Evolutionary conservation across 2,888 invertebrate genomes (phyloP).

Genomic region (Hirtodrosophila histrioides): DNA sequence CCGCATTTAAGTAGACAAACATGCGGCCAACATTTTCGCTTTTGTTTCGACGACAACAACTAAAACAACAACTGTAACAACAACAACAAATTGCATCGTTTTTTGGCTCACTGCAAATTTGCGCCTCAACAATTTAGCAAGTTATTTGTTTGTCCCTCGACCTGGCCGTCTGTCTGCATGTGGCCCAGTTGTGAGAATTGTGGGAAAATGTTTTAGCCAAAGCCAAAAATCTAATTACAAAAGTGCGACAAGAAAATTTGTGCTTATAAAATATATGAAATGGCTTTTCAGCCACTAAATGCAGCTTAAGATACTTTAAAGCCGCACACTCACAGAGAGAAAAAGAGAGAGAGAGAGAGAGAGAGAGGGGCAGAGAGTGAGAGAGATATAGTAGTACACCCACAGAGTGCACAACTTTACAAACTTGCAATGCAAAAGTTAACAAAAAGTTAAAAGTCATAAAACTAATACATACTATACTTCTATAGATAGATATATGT

Average conservation of each 20-base stretch:
- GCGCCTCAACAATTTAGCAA: conserved; percentile 47
- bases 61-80: conserved; percentile 2
- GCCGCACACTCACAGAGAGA: conserved; percentile 5
- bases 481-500: conserved; percentile 1
- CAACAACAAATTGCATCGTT: conserved; percentile 29
- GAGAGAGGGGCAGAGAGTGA: neutral
- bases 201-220: conserved; percentile 5
- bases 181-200: conserved; percentile 33
- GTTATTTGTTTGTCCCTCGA: conserved; percentile 32
- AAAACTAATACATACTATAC: conserved; percentile 25
- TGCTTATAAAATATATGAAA: conserved; percentile 44
- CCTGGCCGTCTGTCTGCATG: conserved; percentile 13
- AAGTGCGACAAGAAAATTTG: conserved; percentile 30
- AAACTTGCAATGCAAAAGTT: conserved; percentile 26
- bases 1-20: conserved; percentile 30
- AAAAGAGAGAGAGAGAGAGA: neutral
- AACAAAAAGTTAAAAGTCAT: conserved; percentile 40
- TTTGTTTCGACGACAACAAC: conserved; percentile 38
- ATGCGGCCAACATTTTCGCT: conserved; percentile 47
- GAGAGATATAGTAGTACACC: conserved; percentile 13
- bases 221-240: conserved; percentile 35
- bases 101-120: conserved; percentile 55
- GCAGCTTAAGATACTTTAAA: conserved; percentile 36
- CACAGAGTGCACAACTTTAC: conserved; percentile 27
- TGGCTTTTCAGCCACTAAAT: conserved; percentile 28